Evolutionary conservation across 2,113 vertebrate genomes (phyloP), one percentile per base, ranked within the genome.

Genomic region (Taxidea taxus): DNA sequence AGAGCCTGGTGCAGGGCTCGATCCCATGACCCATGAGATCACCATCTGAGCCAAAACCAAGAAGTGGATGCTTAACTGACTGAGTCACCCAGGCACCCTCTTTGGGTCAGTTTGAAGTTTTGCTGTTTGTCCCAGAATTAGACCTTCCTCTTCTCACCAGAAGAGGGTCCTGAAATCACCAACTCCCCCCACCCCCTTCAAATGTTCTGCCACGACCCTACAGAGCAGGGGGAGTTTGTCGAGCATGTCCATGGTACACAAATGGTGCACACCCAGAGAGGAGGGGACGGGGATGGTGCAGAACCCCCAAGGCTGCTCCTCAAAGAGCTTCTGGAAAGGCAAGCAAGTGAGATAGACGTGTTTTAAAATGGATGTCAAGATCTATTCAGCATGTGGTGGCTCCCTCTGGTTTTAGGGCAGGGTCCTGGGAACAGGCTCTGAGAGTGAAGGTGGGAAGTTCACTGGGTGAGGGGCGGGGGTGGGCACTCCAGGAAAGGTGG

Each of bases 401-500:
- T 39, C 39, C 86, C 37, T 66, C 51, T 12, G 37, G 44, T 34
- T 83, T 64, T 11, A 49, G 44, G 47, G 37, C 49, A 58, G 14
- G 20, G 49, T 29, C 29, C 2, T 4, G 42, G 16, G 37, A 62
- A 66, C 37, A 87, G 37, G 29, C 47, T 39, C 10, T 31, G 44
- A 42, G 34, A 74, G 83, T 21, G 37, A 92, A 47, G 9, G 39
- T 29, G 12, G 37, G n/a, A 29, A 14, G 44, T 16, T 37, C 39
- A 3, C 0, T 4, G 82, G 39, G 78, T 10, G 11, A 68, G 62
- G 29, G 13, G 6, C 0, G 31, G 62, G 14, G 14, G 62, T 31
- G 14, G 14, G 80, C 13, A 3, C 4, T 0, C 3, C 0, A 8
- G 60, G 56, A 44, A 2, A 64, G 74, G 21, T 0, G 0, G 68